phyloP scores from a whole-genome alignment of 1,140 invertebrate genomes.

The Drosophila guanche region DNA sequence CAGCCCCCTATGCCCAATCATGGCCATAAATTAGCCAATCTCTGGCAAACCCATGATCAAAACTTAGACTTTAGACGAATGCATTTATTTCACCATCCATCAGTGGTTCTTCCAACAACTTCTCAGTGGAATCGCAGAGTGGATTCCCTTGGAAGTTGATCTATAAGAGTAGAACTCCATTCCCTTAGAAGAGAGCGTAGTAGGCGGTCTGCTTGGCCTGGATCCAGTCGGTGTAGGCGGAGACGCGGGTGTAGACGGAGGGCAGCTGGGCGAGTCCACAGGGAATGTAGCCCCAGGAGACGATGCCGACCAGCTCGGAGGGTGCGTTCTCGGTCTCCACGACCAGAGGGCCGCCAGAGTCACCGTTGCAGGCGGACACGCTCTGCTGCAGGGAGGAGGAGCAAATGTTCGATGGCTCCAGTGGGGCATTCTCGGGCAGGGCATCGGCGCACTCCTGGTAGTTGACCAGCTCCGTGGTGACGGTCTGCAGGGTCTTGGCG shows the following conservation, averaged over 20 bases:
- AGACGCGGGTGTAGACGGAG: slow-evolving; percentile 89
- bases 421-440: slow-evolving; percentile 64
- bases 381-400: slow-evolving; percentile 86
- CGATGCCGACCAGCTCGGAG: slow-evolving; percentile 86
- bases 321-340: slow-evolving; percentile 68
- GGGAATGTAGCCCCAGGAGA: slow-evolving; percentile 90
- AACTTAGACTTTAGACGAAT: slow-evolving; percentile 23
- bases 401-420: slow-evolving; percentile 85
- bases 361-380: slow-evolving; percentile 87
- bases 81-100: slow-evolving; percentile 47
- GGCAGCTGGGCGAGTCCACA: slow-evolving; percentile 87
- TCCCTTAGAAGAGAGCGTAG: slow-evolving; percentile 62
- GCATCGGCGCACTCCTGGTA: slow-evolving; percentile 43
- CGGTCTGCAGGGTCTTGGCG: slow-evolving; percentile 81
- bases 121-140: no score
- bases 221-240: slow-evolving; percentile 85
- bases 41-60: neutral
- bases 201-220: slow-evolving; percentile 53
- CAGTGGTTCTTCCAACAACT: neutral
- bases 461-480: slow-evolving; percentile 80
- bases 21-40: slow-evolving; percentile 25
- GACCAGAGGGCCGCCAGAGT: slow-evolving; percentile 88
- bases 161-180: neutral
- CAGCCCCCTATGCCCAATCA: no score
- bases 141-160: neutral